A percentile compares a stretch with the other conserved stretches of the same genome.
phyloP scores from a whole-genome alignment of 2,113 vertebrate species.

The Struthidea cinerea region DNA sequence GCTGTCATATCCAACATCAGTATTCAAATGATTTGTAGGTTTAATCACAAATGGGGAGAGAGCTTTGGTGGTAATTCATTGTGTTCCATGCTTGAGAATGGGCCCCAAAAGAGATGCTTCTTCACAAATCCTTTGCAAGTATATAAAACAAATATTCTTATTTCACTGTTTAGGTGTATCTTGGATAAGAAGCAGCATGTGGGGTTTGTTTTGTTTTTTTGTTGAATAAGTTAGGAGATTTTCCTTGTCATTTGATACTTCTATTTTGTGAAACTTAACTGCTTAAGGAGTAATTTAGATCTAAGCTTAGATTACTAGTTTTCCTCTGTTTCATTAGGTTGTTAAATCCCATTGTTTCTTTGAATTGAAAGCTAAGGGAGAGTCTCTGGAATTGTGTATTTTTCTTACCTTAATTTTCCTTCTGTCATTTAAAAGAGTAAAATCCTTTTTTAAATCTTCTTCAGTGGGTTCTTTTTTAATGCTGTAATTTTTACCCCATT shows the following conservation, averaged over 20 bases:
- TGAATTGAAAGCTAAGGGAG: not conserved
- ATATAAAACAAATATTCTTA: not conserved
- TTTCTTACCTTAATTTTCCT: not conserved
- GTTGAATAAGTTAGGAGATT: not conserved
- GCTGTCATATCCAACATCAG: not conserved
- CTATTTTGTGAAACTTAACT: not conserved
- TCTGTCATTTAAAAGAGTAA: not conserved
- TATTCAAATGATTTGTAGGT: not conserved
- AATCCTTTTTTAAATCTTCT: not conserved
- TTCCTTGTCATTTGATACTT: not conserved
- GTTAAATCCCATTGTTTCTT: not conserved
- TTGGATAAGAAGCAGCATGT: not conserved
- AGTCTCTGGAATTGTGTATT: not conserved
- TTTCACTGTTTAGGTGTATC: not conserved
- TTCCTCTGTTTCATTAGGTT: not conserved
- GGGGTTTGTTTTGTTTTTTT: not conserved
- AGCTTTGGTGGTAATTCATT: not conserved
- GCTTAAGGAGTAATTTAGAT: not conserved
- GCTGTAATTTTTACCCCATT: not conserved
- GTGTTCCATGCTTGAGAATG: not conserved
- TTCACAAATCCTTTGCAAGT: not conserved
- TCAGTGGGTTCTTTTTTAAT: not conserved
- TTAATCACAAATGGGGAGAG: not conserved
- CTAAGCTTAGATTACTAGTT: not conserved
- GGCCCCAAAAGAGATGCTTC: not conserved